Base-by-base conservation (phyloP, 2,888 invertebrate genomes). In the Heteromyza rotundicornis region DNA sequence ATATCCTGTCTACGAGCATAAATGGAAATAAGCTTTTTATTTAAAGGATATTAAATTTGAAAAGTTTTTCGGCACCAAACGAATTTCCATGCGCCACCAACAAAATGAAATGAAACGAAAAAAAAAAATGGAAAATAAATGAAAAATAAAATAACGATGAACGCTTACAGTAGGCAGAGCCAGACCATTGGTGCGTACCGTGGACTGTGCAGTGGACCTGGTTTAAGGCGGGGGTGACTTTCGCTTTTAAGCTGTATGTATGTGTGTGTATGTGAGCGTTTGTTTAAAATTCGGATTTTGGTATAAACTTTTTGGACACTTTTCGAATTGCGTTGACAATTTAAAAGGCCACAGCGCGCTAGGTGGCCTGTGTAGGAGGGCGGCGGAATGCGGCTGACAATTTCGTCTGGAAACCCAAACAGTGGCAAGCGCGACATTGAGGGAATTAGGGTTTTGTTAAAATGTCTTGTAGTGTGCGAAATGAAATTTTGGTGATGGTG, bases 1-100 rank as follows among this genome's bases (percentile, higher is more conserved):
- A 57, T 58, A 54, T 58, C 35, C 62, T 63, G 60, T 64, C 44
- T 58, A 63, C 50, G 47, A 50, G 27, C 59, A 59, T 64, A 53
- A 62, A 51, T 51, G 64, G 56, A 62, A 55, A 50, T 55, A 59
- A 60, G 60, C 64, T 66, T 64, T 70, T 62, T 67, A 64, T 73
- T 74, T 70, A 68, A 70, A 72, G 67, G 70, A 71, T 71, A 76
- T 75, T 74, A 71, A 76, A 76, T 74, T 76, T 69, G 66, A 72
- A 76, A 75, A 75, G 63, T 75, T 75, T 76, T 67, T 69, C 68
- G 69, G 71, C 72, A 72, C 68, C 74, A 70, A 65, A 66, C 53
- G 7, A 47, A 14, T 7, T n/a, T 8, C 40, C 17, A 19, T 20
- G 20, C 47, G 47, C 47, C n/a, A 20, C 3, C 47, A 47, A 47